Evolutionary conservation across 2,797 vertebrate genomes (phyloP).

Genomic region (Crypturellus tataupa): DNA sequence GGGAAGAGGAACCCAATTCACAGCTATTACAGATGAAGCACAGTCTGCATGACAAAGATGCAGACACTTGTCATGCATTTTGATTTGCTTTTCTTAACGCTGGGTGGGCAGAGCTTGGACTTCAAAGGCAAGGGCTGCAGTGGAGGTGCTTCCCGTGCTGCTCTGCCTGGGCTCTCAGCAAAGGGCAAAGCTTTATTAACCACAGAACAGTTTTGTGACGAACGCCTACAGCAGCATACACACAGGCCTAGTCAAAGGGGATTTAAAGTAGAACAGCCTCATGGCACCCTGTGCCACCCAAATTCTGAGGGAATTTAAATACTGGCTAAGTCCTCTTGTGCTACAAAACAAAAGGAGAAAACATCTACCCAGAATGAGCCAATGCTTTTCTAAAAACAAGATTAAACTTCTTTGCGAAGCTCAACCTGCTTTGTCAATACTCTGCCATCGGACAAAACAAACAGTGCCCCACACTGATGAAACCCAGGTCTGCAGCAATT

Average conservation of each 20-base stretch:
- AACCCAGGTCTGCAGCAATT: not conserved
- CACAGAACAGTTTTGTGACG: conserved; percentile 25
- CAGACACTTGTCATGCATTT: conserved; percentile 18
- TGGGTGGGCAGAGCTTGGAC: conserved; percentile 12
- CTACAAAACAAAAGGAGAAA: not conserved
- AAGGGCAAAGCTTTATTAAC: conserved; percentile 41
- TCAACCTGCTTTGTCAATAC: not conserved
- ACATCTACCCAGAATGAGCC: not conserved
- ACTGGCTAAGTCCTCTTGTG: not conserved
- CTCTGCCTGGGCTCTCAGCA: conserved; percentile 24
- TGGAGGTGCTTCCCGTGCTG: conserved; percentile 15
- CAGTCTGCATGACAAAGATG: not conserved
- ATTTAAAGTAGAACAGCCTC: not conserved
- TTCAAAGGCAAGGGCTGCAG: not conserved
- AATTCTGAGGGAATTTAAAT: not conserved
- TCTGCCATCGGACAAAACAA: not conserved
- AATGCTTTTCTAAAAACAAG: not conserved
- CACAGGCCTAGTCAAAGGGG: not conserved
- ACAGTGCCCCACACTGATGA: rapidly evolving
- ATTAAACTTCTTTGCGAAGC: not conserved
- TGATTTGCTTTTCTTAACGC: conserved; percentile 31
- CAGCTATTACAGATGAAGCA: conserved; percentile 24
- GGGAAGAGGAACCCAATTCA: conserved; percentile 19
- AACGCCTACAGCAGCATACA: conserved; percentile 22
- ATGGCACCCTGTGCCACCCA: not conserved